Conservation (phyloP, 2,797 vertebrate species). For the Coilia nasus region DNA sequence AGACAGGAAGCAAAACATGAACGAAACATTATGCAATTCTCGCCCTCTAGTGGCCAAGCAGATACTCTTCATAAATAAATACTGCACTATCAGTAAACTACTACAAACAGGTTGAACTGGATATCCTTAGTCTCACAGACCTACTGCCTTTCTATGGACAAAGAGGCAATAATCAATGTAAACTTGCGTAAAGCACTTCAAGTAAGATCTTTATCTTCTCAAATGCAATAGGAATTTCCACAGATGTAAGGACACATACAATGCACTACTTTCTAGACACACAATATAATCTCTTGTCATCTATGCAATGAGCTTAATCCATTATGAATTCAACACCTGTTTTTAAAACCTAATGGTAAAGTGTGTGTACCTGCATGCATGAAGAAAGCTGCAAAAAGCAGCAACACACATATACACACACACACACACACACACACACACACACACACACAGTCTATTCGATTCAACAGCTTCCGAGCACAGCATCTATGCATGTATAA, state of each 20-base stretch:
- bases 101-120: background rate
- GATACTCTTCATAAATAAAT: slow-evolving; percentile 6
- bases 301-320: background rate
- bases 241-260: background rate
- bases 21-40: background rate
- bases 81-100: background rate
- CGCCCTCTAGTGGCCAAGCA: background rate
- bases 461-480: background rate
- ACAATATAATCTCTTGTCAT: background rate
- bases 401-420: no score
- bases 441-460: background rate
- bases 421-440: background rate
- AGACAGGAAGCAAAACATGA: background rate
- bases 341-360: background rate
- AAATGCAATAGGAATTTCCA: slow-evolving; percentile 7
- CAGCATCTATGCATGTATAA: no score
- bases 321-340: background rate
- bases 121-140: background rate
- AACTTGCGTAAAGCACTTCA: slow-evolving; percentile 6
- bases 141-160: background rate
- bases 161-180: slow-evolving; percentile 13
- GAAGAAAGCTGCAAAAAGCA: background rate
- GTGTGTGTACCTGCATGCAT: background rate
- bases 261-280: background rate
- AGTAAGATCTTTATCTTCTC: background rate